Evolutionary conservation across 2,797 vertebrate genomes (phyloP).

Genomic region (Hipposideros larvatus): DNA sequence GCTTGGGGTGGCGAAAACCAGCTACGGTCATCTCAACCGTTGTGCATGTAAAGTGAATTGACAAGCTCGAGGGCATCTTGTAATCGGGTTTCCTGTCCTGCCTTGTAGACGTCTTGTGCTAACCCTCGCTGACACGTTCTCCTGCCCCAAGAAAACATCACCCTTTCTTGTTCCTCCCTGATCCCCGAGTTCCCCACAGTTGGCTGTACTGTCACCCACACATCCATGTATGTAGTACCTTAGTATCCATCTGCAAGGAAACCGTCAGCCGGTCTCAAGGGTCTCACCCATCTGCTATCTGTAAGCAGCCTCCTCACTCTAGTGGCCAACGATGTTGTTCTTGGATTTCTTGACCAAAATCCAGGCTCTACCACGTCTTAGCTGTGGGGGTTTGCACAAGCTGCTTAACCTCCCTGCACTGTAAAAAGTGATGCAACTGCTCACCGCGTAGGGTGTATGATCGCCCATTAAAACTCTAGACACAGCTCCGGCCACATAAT

Average conservation of each 20-base stretch:
- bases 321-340: too few species aligned
- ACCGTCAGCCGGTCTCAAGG: too few species aligned
- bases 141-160: too few species aligned
- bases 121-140: neutral
- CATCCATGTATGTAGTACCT: fast-evolving
- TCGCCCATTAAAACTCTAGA: neutral
- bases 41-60: too few species aligned
- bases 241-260: neutral
- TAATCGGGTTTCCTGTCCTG: too few species aligned
- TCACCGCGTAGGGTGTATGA: neutral
- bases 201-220: neutral
- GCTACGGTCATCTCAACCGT: too few species aligned
- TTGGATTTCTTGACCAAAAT: neutral
- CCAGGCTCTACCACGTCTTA: too few species aligned
- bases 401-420: too few species aligned
- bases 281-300: fast-evolving
- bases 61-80: too few species aligned
- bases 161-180: neutral
- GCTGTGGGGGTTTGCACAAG: neutral
- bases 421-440: too few species aligned
- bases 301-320: neutral
- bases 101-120: too few species aligned
- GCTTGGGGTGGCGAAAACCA: neutral
- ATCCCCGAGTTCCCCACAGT: neutral
- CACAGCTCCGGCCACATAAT: neutral